Base-by-base conservation (phyloP, 2,113 vertebrate genomes). In the Lampris megalopsis region DNA sequence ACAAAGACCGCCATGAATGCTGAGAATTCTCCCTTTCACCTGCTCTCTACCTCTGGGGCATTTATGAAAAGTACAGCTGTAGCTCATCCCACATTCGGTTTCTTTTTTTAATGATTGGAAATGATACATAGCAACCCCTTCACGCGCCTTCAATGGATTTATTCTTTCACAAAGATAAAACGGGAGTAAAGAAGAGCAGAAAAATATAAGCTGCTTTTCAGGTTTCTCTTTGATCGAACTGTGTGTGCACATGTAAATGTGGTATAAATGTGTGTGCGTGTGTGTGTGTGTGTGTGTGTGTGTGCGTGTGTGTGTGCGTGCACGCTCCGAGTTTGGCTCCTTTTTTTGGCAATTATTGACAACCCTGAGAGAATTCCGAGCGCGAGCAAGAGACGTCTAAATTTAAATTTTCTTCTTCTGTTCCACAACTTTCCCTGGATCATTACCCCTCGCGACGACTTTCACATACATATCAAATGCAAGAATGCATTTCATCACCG, bases 191-290 rank as follows among this genome's bases (percentile, higher is more conserved):
- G 5, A 63, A 58, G 40, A 11, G 54, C 36, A 61, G 60, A 76
- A 40, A 61, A 73, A 79, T 71, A 64, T 85, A 64, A 90, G 86
- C 78, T 65, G 58, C 58, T 63, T 83, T 80, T 75, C 75, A 80
- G 70, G 62, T 10, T 48, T 81, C 3, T 13, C 88, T 92, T 91
- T 92, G 88, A 91, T 87, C 80, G 7, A 71, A 66, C 38, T 11
- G 5, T 45, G 9, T 52, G 11, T 75, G 4, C 38, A 11, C 41
- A 38, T 52, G 24, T 52, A n/a, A 6, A 11, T 49, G 35, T 66
- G 6, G 24, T 64, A n/a, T 13, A 5, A 3, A 7, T 58, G 49
- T 43, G 41, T 62, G 66, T 53, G 71, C 7, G 40, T 41, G 9
- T 13, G 11, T 48, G 67, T 24, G 9, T 8, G 48, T 54, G 3